Evolutionary conservation across 1,140 invertebrate species (phyloP).

Genomic region (Gerris buenoi): DNA sequence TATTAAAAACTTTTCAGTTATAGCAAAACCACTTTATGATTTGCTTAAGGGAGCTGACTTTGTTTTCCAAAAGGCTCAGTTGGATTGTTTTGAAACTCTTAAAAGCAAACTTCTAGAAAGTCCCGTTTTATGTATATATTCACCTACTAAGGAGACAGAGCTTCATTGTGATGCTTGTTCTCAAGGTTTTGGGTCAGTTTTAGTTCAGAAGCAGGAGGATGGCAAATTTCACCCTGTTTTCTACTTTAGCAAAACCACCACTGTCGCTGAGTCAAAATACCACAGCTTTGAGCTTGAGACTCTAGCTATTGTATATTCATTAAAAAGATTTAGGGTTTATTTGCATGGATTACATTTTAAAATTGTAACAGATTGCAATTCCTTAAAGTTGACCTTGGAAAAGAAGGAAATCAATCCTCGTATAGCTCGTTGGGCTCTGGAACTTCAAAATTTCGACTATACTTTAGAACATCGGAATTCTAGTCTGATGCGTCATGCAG

Average conservation of each 20-base stretch:
- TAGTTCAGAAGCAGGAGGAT: background rate
- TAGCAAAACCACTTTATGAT: background rate
- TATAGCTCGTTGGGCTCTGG: constrained; percentile 1
- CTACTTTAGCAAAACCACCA: background rate
- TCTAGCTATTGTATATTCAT: background rate
- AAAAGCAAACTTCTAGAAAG: background rate
- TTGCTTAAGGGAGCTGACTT: background rate
- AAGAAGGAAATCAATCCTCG: background rate
- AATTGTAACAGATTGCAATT: constrained; percentile 3
- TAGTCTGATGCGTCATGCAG: background rate
- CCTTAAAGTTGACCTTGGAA: background rate
- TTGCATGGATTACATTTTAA: background rate
- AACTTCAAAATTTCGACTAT: background rate
- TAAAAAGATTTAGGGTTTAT: constrained; percentile 3
- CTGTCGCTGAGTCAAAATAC: background rate
- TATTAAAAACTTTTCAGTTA: background rate
- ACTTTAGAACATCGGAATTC: background rate
- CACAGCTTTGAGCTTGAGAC: constrained; percentile 4
- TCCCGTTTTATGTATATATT: constrained; percentile 3
- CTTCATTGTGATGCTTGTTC: background rate
- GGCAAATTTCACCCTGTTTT: constrained; percentile 3
- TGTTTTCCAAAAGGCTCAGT: background rate
- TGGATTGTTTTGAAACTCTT: constrained; percentile 8
- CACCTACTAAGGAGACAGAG: background rate
- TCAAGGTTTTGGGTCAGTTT: background rate